A percentile compares a stretch with the other conserved stretches of the same genome.
These are phyloP conservation scores for Aplodontia rufa DNA, from an alignment of 2,113 vertebrate species.

Conservation along the genomic window DNA sequence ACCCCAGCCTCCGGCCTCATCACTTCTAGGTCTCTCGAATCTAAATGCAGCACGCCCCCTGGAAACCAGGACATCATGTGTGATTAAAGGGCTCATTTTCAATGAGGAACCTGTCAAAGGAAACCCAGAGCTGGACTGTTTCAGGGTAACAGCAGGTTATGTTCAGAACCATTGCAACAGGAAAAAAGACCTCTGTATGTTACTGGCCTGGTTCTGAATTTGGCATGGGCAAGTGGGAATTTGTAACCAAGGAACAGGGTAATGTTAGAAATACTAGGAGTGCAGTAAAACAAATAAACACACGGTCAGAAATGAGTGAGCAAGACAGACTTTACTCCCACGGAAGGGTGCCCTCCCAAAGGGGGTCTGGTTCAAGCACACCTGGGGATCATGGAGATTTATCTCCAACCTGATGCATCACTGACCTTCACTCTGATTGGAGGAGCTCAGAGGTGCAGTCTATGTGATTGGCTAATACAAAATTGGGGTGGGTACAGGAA, in stretches of 20 bases:
- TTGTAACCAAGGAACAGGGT: not conserved
- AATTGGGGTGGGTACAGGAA: too few species aligned
- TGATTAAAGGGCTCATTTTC: not conserved
- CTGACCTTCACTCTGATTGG: too few species aligned
- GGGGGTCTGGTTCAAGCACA: too few species aligned
- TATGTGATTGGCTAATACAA: too few species aligned
- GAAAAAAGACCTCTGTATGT: not conserved
- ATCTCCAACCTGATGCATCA: too few species aligned
- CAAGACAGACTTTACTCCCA: too few species aligned
- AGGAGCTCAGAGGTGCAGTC: too few species aligned
- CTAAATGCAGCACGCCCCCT: not conserved
- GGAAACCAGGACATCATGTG: not conserved
- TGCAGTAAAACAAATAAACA: too few species aligned
- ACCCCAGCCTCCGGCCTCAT: not conserved
- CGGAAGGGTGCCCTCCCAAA: too few species aligned
- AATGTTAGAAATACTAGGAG: too few species aligned
- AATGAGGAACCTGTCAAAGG: not conserved
- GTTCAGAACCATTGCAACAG: not conserved
- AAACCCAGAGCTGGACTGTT: not conserved
- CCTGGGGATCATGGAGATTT: too few species aligned
- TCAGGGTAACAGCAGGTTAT: not conserved
- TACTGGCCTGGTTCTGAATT: not conserved
- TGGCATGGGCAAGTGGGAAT: not conserved
- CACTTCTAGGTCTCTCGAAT: not conserved
- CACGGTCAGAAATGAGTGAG: too few species aligned